Evolutionary conservation across 2,888 invertebrate species (phyloP), one percentile per base, ranked within the genome.

Genomic region (Chrysodeixis includens): DNA sequence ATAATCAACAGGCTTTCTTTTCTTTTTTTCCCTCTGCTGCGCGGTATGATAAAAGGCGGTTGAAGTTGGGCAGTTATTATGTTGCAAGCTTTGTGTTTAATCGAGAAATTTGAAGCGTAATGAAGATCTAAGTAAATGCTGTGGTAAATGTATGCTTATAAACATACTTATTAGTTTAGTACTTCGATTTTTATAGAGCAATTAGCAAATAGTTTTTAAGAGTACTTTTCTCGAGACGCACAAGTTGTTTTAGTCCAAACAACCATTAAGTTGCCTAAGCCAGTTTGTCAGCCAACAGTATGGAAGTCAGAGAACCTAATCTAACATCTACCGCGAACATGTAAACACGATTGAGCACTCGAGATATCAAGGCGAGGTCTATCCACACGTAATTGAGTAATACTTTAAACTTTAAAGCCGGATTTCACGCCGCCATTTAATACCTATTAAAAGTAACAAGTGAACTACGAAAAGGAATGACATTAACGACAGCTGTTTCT

Each of bases 401-500:
- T 46, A n/a, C 22, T 57, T 30, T 62, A 56, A 59, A 65, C 52
- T 69, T 52, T 51, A 46, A 55, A 70, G 32, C 68, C 62, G 59
- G 66, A 72, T 70, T 70, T 64, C 30, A 67, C 60, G 52, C 61
- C 53, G 54, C 58, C 1, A 73, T 60, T 44, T 46, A 52, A 55
- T 59, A 54, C 18, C 53, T 51, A 62, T 77, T 66, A 55, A 60
- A 66, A 55, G 30, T 63, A 66, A 56, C 35, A 53, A 44, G 57
- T 10, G 52, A 53, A 46, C 60, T 60, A 35, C 49, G 60, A 56
- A 64, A 65, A 62, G 71, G 62, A 76, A 68, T 49, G 65, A 74
- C 65, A 76, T 63, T 66, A 57, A 74, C 55, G 66, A 63, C 78
- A 74, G 53, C 67, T 76, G 66, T 74, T 70, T 59, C 20, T 44